A percentile compares a stretch with the other conserved stretches of the same genome.
These are phyloP conservation scores for Panthera uncia DNA, from an alignment of 2,113 vertebrate genomes.

Conservation along the genomic window DNA sequence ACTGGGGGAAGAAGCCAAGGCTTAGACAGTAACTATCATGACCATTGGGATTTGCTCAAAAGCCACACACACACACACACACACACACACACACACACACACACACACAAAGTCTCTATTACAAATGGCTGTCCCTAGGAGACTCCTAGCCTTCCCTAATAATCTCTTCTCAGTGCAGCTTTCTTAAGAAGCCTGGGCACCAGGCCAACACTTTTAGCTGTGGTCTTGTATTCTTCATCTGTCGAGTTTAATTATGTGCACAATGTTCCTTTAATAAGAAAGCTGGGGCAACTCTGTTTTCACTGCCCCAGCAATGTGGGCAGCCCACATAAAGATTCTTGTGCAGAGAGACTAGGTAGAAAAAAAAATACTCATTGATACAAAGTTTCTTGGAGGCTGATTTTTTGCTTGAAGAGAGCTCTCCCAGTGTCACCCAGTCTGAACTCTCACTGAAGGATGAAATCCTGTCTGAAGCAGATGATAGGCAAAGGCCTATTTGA, in stretches of 20 bases:
- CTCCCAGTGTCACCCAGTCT: neutral
- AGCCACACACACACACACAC: neutral
- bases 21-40: neutral
- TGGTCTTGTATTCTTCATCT: slow-evolving; percentile 64
- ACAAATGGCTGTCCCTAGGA: slow-evolving; percentile 32
- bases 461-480: neutral
- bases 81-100: too few species aligned
- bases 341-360: neutral
- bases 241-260: slow-evolving; percentile 66
- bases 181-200: slow-evolving; percentile 69
- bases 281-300: slow-evolving; percentile 34
- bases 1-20: neutral
- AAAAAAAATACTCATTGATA: neutral
- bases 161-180: slow-evolving; percentile 45
- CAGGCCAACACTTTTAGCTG: slow-evolving; percentile 64
- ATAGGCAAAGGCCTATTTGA: neutral
- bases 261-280: slow-evolving; percentile 59
- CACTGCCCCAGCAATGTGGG: slow-evolving; percentile 14
- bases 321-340: neutral
- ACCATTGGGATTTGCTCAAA: neutral
- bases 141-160: neutral
- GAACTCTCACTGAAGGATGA: neutral
- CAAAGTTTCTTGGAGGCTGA: neutral
- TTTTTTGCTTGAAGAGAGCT: neutral
- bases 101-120: neutral